Evolutionary conservation across 2,888 invertebrate genomes (phyloP), one percentile per base, ranked within the genome.

Genomic region (Glaucopsyche alexis): DNA sequence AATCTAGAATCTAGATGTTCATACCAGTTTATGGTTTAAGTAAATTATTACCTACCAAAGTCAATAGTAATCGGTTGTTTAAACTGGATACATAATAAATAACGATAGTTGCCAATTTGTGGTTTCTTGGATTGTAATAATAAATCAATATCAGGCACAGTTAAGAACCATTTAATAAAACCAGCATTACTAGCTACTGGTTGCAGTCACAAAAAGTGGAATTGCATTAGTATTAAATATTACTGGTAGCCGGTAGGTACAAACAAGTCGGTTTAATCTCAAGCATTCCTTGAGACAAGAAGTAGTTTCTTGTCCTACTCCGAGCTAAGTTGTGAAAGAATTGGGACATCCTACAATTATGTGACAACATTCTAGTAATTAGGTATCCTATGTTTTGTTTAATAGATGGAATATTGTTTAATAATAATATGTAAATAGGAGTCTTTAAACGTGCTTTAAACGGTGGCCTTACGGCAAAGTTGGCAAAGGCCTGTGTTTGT

Each of bases 311-410:
- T 77, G 77, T 77, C 74, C 77, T 74, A 77, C 75, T 75, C 76
- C 67, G 49, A 52, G 40, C 65, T 49, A 29, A 72, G 72, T 79
- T 77, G 73, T 60, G 77, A 76, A 79, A 78, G 76, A 77, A 74
- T 76, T 76, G 69, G 73, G 72, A 77, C 77, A 78, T 79, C 77
- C 76, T 76, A 19, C 60, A 19, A 77, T 79, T 71, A 66, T 76
- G 69, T 73, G 75, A 73, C 72, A 71, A 55, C 47, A 70, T 49
- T 72, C 71, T 72, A 73, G 55, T 75, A 76, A 75, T 75, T 74
- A 74, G 47, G 6, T 42, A 55, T 29, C 45, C 69, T 47, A 47
- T 69, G 19, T 29, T 47, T 19, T 69, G 42, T 47, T 29, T 67
- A 66, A 9, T 55, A 67, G 71, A 42, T 14, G 72, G 50, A 67